Percentiles rank a stretch among this genome's conserved stretches.
phyloP scores from a whole-genome alignment of 2,888 invertebrate species.

The Formica aserva region DNA sequence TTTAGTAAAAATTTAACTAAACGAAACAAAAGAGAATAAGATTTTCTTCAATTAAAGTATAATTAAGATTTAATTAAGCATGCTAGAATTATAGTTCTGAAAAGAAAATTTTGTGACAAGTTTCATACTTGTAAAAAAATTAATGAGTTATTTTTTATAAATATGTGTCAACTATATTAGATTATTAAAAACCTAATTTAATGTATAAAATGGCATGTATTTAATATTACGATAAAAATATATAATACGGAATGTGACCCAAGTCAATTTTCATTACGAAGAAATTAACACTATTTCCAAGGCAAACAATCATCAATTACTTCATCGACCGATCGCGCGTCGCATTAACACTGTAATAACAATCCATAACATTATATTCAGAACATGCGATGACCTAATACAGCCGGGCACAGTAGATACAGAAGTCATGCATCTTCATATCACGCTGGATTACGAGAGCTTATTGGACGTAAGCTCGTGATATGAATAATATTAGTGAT shows the following conservation, averaged over 20 bases:
- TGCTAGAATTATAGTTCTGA: background rate
- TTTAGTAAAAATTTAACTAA: background rate
- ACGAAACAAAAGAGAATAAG: background rate
- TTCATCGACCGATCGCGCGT: background rate
- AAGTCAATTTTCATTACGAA: background rate
- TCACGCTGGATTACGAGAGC: slow-evolving; percentile 20
- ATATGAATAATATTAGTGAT: slow-evolving; percentile 26
- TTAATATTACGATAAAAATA: background rate
- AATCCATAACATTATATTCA: slow-evolving; percentile 33
- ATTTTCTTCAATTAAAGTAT: background rate
- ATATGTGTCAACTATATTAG: background rate
- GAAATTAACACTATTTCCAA: background rate
- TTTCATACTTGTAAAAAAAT: background rate
- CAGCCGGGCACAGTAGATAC: slow-evolving; percentile 11
- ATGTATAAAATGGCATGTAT: background rate
- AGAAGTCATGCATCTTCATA: slow-evolving; percentile 21
- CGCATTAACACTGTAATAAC: slow-evolving; percentile 16
- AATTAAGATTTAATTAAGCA: background rate
- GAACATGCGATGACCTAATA: slow-evolving; percentile 36
- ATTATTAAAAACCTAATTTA: background rate
- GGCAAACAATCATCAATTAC: background rate
- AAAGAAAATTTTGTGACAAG: background rate
- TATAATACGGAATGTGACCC: background rate
- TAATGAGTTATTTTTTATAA: background rate
- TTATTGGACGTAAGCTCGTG: slow-evolving; percentile 23